A percentile compares a stretch with the other conserved stretches of the same genome.
These are phyloP conservation scores for Aurelia sp. DNA, from an alignment of 30 jellyfish, hydroid and myxozoan species.

Conservation along the genomic window DNA sequence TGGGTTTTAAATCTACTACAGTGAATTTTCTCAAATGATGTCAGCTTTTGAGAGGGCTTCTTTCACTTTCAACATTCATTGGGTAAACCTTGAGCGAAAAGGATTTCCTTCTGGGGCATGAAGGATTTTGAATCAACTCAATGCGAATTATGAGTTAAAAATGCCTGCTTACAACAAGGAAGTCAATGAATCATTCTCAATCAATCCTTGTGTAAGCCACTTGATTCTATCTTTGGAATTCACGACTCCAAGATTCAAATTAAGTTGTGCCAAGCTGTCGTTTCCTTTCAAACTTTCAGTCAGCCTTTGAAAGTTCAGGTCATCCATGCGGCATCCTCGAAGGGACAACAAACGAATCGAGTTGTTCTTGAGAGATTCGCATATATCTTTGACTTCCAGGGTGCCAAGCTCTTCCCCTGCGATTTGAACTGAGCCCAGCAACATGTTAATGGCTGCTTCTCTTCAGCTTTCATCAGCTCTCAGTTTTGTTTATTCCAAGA, in stretches of 20 bases:
- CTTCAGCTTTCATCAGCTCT: too few relatives aligned
- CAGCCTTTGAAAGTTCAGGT: slow-evolving; percentile 65
- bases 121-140: too few relatives aligned
- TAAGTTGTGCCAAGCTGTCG: slow-evolving; percentile 89
- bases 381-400: slow-evolving; percentile 83
- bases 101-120: too few relatives aligned
- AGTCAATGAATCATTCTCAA: slow-evolving; percentile 67
- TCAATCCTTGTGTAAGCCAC: slow-evolving; percentile 93
- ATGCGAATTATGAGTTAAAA: too few relatives aligned
- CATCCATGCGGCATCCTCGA: slow-evolving; percentile 95
- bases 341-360: slow-evolving; percentile 93
- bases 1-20: too few relatives aligned
- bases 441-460: slow-evolving; percentile 22
- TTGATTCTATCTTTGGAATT: slow-evolving; percentile 76
- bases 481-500: neutral
- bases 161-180: slow-evolving; percentile 80
- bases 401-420: slow-evolving; percentile 95
- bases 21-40: too few relatives aligned
- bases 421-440: slow-evolving; percentile 97
- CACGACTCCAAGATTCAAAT: slow-evolving; percentile 90
- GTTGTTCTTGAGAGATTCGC: slow-evolving; percentile 85
- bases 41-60: too few relatives aligned
- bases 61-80: too few relatives aligned
- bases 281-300: slow-evolving; percentile 83
- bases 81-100: too few relatives aligned